Percentiles rank a stretch among this genome's conserved stretches.
These are phyloP conservation scores for Petrolisthes cinctipes DNA, from an alignment of 2,888 invertebrate species.

Conservation along the genomic window DNA sequence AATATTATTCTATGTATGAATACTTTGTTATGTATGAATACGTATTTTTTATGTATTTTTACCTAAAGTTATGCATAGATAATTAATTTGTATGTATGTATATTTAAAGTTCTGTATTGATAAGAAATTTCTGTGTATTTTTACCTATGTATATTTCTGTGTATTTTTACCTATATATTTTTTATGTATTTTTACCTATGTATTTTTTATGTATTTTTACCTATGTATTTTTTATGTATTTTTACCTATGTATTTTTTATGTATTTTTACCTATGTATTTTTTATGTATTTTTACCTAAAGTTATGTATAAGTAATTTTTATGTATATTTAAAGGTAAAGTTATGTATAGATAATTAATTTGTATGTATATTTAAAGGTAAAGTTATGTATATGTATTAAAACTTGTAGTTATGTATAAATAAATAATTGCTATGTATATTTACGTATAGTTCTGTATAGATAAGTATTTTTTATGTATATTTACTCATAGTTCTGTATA, in stretches of 20 bases:
- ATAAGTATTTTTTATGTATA: too few relatives aligned
- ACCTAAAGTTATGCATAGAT: background rate
- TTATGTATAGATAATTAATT: conserved; percentile 42
- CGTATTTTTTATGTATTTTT: too few relatives aligned
- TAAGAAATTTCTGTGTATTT: too few relatives aligned
- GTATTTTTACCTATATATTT: too few relatives aligned
- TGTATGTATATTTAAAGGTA: background rate
- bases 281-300: background rate
- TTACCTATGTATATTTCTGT: conserved; percentile 53
- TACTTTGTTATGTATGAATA: conserved; percentile 57
- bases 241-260: background rate
- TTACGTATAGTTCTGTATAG: too few relatives aligned
- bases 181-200: too few relatives aligned
- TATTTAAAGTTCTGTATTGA: background rate
- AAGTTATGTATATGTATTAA: background rate
- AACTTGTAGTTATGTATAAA: too few relatives aligned
- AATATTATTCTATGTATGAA: too few relatives aligned
- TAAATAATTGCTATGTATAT: too few relatives aligned
- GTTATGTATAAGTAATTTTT: background rate
- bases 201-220: too few relatives aligned
- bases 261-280: background rate
- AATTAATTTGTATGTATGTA: conserved; percentile 19
- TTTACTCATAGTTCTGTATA: too few relatives aligned
- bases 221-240: too few relatives aligned
- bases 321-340: conserved; percentile 29